Percentiles rank a stretch among this genome's conserved stretches.
Evolutionary conservation across 2,113 vertebrate species (phyloP).

Genomic region (Phyllostomus hastatus): DNA sequence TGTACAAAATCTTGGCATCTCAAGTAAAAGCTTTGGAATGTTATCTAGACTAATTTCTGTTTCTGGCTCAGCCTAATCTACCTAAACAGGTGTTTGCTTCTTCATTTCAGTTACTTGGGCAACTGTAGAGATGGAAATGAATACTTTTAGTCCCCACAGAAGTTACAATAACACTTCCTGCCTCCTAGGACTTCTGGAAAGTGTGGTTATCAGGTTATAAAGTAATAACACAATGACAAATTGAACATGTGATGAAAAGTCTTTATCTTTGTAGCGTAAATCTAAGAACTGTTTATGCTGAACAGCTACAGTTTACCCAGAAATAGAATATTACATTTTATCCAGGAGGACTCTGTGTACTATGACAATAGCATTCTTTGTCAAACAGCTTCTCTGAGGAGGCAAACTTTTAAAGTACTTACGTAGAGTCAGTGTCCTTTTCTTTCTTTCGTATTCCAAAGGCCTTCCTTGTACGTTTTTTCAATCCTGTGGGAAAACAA

Average conservation of each 20-base stretch:
- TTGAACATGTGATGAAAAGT: background rate
- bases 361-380: background rate
- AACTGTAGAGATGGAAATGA: background rate
- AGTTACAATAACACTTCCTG: background rate
- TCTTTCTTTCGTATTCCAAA: slow-evolving; percentile 98
- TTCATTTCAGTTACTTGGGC: background rate
- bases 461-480: slow-evolving; percentile 97
- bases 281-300: background rate
- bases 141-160: background rate
- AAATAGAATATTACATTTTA: background rate
- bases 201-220: background rate
- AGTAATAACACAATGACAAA: background rate
- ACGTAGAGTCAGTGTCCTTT: slow-evolving; percentile 96
- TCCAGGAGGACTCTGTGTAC: background rate
- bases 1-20: background rate
- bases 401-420: slow-evolving; percentile 68
- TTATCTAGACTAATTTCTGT: background rate
- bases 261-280: background rate
- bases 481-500: slow-evolving; percentile 88
- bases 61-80: background rate
- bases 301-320: background rate
- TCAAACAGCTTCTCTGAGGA: background rate
- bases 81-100: background rate
- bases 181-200: background rate
- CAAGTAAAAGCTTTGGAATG: background rate